Evolutionary conservation across 1,140 invertebrate species (phyloP), one percentile per base, ranked within the genome.

Genomic region (Calephelis nemesis): DNA sequence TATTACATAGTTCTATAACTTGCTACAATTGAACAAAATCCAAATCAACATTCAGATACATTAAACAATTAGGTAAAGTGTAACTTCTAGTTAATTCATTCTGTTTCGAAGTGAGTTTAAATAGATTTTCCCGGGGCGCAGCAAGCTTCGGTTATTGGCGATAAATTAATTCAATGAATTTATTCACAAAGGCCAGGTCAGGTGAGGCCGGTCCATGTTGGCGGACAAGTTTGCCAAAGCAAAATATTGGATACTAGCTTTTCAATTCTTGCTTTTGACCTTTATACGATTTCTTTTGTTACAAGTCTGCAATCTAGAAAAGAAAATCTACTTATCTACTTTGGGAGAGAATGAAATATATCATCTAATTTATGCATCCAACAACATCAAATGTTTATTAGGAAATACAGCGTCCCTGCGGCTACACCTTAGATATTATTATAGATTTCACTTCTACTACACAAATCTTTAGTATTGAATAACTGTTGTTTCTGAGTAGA

Each of bases 161-260:
- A 60, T 60, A 40, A 60, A 60, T 60, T 60, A 60, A 60, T 60
- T 60, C 58, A 60, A 60, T 60, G 58, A 60, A 60, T 60, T 60
- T 60, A 60, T 60, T 60, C 58, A 60, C 58, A 60, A 60, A 60
- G 58, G 58, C 58, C 10, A 60, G 58, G 54, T 60, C 54, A 60
- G 54, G 58, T 39, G 30, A 40, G 19, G 58, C 58, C 8, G 11
- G 58, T 4, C 58, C 12, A 60, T 39, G 19, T 58, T 30, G 19
- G n/a, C 11, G 52, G 11, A 30, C 52, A 19, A 54, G 52, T 54
- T 54, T 54, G 50, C 19, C 19, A 30, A 30, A 58, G 54, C 19
- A 30, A 58, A 58, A 30, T 54, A 30, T 54, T 54, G 15, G 7
- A 52, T 52, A 52, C 15, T 52, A 15, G 48, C 50, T 15, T 52